Evolutionary conservation across 2,888 invertebrate species (phyloP).

Genomic region (Caenorhabditis sp.): DNA sequence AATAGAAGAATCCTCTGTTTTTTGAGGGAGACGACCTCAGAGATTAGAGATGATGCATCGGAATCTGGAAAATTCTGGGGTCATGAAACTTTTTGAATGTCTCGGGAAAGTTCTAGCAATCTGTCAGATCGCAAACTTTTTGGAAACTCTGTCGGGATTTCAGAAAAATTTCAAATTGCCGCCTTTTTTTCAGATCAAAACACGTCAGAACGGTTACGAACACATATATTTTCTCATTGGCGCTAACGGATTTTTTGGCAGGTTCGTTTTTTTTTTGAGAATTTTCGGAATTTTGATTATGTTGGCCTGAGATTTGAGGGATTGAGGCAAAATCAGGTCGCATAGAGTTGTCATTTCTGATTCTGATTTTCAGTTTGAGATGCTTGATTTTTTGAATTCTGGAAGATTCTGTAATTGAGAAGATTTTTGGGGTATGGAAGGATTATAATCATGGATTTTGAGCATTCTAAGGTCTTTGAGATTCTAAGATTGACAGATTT

Average conservation of each 20-base stretch:
- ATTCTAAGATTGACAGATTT: neutral
- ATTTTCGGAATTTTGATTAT: neutral
- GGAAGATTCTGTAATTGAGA: too few species aligned
- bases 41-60: neutral
- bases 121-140: too few species aligned
- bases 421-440: neutral
- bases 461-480: neutral
- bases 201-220: constrained; percentile 82
- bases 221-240: constrained; percentile 82
- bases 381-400: too few species aligned
- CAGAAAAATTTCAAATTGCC: neutral
- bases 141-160: neutral
- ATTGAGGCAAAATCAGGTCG: neutral
- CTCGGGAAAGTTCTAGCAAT: too few species aligned
- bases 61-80: too few species aligned
- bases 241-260: constrained; percentile 82
- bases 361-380: too few species aligned
- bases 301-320: neutral
- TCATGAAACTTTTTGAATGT: too few species aligned
- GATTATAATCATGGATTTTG: neutral
- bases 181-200: constrained; percentile 65
- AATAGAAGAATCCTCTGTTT: neutral
- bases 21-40: neutral
- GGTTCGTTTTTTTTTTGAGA: constrained; percentile 49
- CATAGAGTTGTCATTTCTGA: neutral